Evolutionary conservation across 1,140 invertebrate genomes (phyloP).

Genomic region (Camponotus pennsylvanicus): DNA sequence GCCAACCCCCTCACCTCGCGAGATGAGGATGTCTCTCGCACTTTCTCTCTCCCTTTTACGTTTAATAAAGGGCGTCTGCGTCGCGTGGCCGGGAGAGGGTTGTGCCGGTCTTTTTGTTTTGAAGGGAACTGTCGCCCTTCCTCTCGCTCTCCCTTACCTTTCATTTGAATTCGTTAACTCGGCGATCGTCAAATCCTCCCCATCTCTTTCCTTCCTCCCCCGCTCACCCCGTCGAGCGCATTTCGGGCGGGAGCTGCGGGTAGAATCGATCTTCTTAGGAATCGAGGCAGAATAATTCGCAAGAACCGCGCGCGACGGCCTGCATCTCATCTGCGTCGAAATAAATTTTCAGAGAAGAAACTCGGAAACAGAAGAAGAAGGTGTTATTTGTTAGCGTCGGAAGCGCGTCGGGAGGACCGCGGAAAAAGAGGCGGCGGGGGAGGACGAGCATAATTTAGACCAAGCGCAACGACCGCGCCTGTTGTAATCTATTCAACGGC

Average conservation of each 20-base stretch:
- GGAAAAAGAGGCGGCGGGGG: conserved; percentile 29
- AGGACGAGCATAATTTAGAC: conserved; percentile 34
- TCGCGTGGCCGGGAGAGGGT: conserved; percentile 27
- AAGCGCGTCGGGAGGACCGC: conserved; percentile 29
- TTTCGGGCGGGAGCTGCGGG: conserved; percentile 32
- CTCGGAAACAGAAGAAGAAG: conserved; percentile 62
- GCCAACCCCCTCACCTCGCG: conserved; percentile 1
- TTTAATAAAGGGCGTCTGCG: conserved; percentile 79
- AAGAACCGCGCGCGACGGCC: conserved; percentile 55
- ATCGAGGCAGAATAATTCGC: conserved; percentile 48
- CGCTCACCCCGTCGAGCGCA: not conserved
- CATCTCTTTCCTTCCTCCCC: too few relatives aligned
- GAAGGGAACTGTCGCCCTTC: conserved; percentile 8
- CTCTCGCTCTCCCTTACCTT: conserved; percentile 33
- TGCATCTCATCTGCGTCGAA: conserved; percentile 51
- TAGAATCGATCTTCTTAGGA: conserved; percentile 53
- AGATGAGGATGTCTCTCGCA: conserved; percentile 10
- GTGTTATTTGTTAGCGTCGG: conserved; percentile 62
- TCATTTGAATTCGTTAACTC: conserved; percentile 68
- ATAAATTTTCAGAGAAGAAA: conserved; percentile 60
- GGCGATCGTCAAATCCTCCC: conserved; percentile 47
- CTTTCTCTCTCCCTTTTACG: conserved; percentile 66
- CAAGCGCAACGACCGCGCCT: conserved; percentile 8
- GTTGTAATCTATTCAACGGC: conserved; percentile 56
- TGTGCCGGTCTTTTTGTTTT: conserved; percentile 51